These are phyloP conservation scores for Menidia menidia DNA, from an alignment of 2,797 vertebrate genomes.

Conservation along the genomic window DNA sequence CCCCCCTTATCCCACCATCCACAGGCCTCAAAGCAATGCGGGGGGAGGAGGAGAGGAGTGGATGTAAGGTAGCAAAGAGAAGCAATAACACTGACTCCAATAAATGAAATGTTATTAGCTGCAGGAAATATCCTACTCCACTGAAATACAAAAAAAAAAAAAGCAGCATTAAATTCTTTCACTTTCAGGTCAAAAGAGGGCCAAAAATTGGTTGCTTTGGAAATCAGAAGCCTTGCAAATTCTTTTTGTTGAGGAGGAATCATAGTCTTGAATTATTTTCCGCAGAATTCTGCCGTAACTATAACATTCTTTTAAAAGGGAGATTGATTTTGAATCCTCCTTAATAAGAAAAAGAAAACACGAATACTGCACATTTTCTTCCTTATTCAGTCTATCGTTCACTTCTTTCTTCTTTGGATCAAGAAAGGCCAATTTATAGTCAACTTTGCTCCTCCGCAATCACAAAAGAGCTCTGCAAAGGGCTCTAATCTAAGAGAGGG, in stretches of 20 bases:
- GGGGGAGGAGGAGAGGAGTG: slow-evolving; percentile 63
- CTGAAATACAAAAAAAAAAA: slow-evolving; percentile 9
- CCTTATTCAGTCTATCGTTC: slow-evolving; percentile 53
- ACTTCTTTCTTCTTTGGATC: slow-evolving; percentile 39
- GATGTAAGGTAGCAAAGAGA: slow-evolving; percentile 55
- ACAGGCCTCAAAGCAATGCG: slow-evolving; percentile 63
- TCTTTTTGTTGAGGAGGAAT: neutral
- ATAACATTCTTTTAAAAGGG: neutral
- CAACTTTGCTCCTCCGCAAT: slow-evolving; percentile 65
- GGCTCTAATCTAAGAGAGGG: neutral
- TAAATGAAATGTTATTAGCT: slow-evolving; percentile 72
- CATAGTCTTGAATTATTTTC: neutral
- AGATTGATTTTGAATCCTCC: neutral
- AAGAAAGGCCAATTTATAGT: slow-evolving; percentile 71
- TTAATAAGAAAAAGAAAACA: neutral
- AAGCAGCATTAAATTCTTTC: neutral
- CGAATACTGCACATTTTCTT: slow-evolving; percentile 22
- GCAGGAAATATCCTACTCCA: slow-evolving; percentile 35
- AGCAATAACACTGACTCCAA: slow-evolving; percentile 52
- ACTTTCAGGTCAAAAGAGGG: slow-evolving; percentile 2
- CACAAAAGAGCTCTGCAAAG: slow-evolving; percentile 44
- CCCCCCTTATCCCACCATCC: slow-evolving; percentile 38
- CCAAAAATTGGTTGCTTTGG: neutral
- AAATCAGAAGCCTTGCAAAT: neutral
- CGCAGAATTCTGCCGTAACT: neutral